Evolutionary conservation across 2,797 vertebrate genomes (phyloP).

Genomic region (Sebastolobus alascanus): DNA sequence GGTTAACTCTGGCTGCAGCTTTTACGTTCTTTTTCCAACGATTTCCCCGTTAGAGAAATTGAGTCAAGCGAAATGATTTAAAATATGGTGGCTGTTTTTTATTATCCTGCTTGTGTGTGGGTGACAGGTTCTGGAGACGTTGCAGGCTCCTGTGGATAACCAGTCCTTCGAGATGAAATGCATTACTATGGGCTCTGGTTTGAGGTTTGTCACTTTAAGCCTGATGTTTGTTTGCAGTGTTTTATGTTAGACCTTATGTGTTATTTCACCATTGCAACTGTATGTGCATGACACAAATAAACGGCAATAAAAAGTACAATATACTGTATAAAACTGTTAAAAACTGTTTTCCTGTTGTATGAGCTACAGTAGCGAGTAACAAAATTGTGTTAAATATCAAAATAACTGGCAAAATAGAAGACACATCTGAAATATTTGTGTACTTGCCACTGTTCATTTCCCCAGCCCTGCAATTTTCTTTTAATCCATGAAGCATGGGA

Average conservation of each 20-base stretch:
- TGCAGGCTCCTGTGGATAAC: conserved; percentile 74
- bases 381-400: neutral
- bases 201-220: conserved; percentile 68
- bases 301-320: neutral
- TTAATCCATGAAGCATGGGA: neutral
- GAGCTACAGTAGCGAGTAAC: too few species aligned
- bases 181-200: conserved; percentile 52
- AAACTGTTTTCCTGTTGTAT: neutral
- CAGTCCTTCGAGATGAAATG: conserved; percentile 61
- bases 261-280: too few species aligned
- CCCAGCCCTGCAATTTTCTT: neutral
- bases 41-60: neutral
- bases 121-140: conserved; percentile 76
- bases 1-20: neutral
- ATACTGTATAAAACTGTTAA: neutral
- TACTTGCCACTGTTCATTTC: neutral
- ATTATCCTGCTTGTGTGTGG: neutral
- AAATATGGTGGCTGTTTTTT: neutral
- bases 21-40: neutral
- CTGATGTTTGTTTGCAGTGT: neutral
- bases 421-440: neutral
- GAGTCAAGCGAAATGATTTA: neutral
- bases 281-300: neutral
- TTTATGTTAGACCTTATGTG: neutral
- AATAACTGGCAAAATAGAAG: too few species aligned